These are phyloP conservation scores for Magallana ariakensis DNA, from an alignment of 1,140 invertebrate genomes.

Conservation along the genomic window DNA sequence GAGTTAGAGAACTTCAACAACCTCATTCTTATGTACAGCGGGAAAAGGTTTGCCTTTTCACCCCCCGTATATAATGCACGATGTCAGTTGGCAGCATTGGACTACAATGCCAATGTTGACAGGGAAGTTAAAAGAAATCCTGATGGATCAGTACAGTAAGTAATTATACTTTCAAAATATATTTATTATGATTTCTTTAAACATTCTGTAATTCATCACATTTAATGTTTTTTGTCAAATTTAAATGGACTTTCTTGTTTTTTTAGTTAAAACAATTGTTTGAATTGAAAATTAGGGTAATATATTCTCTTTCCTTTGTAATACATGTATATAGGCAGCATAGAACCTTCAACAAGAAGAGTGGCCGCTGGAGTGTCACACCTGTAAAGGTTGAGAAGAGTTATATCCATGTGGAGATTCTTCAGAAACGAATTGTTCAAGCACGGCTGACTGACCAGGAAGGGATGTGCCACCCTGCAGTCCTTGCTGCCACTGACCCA, in stretches of 20 bases:
- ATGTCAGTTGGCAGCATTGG: conserved; percentile 40
- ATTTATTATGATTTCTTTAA: no score
- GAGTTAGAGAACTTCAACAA: conserved; percentile 36
- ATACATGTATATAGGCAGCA: not conserved
- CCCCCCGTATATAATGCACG: conserved; percentile 37
- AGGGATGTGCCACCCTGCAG: not conserved
- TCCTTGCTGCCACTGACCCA: not conserved
- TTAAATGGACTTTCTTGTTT: no score
- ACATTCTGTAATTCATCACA: no score
- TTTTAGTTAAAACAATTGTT: no score
- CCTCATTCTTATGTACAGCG: conserved; percentile 36
- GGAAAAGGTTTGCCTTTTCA: conserved; percentile 30
- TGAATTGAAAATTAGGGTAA: no score
- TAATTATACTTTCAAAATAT: not conserved
- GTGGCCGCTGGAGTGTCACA: not conserved
- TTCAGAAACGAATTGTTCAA: not conserved
- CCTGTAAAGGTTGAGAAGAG: conserved; percentile 13
- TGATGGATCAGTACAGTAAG: conserved; percentile 39
- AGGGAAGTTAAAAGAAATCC: conserved; percentile 7
- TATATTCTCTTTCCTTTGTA: no score
- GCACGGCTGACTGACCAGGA: not conserved
- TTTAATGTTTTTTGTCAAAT: no score
- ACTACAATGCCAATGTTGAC: conserved; percentile 35
- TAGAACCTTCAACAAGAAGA: conserved; percentile 9
- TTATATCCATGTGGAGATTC: not conserved